phyloP scores from a whole-genome alignment of 2,888 invertebrate genomes.

The Alviniconcha strummeri region DNA sequence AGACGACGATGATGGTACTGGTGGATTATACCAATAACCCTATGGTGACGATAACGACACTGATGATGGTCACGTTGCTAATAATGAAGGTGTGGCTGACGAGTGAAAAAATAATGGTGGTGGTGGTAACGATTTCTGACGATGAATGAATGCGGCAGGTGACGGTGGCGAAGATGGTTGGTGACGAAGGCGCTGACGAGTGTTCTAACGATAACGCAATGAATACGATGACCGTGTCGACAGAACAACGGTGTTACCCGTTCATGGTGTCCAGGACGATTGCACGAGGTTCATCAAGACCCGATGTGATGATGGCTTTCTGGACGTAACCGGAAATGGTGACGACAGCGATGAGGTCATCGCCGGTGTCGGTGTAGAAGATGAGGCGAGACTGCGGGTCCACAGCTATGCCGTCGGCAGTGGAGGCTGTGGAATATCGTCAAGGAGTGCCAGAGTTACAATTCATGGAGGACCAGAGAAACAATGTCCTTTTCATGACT shows the following conservation, averaged over 20 bases:
- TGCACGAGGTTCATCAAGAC: conserved; percentile 59
- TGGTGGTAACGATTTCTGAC: too few species aligned
- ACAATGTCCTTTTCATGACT: too few species aligned
- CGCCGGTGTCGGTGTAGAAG: conserved; percentile 64
- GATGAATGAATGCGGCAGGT: too few species aligned
- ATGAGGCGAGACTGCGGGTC: conserved; percentile 58
- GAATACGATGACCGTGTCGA: too few species aligned
- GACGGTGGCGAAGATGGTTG: too few species aligned
- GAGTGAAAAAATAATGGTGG: too few species aligned
- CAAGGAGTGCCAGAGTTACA: conserved; percentile 16
- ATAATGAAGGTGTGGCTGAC: too few species aligned
- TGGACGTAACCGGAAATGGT: conserved; percentile 51
- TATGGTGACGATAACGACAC: too few species aligned
- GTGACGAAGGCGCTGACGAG: too few species aligned
- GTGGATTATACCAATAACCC: too few species aligned
- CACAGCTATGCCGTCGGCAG: conserved; percentile 63
- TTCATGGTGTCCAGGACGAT: conserved; percentile 54
- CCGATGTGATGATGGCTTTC: conserved; percentile 50
- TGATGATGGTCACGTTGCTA: too few species aligned
- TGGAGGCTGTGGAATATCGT: conserved; percentile 52
- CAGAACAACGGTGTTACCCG: conserved; percentile 44
- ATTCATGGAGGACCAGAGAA: background rate
- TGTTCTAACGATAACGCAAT: too few species aligned
- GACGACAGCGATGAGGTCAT: conserved; percentile 55
- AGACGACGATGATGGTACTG: background rate